Evolutionary conservation across 2,797 vertebrate species (phyloP).

Genomic region (Sternarchorhynchus goeldii): DNA sequence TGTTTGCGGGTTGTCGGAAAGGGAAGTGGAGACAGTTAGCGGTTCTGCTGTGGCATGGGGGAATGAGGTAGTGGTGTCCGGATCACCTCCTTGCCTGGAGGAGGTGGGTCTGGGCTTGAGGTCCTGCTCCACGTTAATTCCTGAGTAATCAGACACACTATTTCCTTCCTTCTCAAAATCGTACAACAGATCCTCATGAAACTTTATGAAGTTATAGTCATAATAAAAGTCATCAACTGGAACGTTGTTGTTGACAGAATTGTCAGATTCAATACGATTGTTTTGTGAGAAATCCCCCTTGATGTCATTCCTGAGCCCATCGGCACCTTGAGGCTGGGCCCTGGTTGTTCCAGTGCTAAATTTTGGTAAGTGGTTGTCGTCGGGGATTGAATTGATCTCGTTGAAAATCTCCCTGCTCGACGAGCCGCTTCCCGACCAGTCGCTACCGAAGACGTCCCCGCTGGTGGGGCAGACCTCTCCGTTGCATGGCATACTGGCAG

Average conservation of each 20-base stretch:
- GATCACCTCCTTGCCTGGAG: constrained; percentile 48
- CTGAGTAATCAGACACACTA: constrained; percentile 50
- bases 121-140: constrained; percentile 41
- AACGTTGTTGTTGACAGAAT: constrained; percentile 64
- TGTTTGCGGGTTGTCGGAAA: constrained; percentile 16
- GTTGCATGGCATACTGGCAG: constrained; percentile 61
- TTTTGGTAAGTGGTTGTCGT: constrained; percentile 58
- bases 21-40: constrained; percentile 21
- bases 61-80: constrained; percentile 53
- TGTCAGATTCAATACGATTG: constrained; percentile 69
- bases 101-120: constrained; percentile 34
- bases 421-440: constrained; percentile 90
- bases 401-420: constrained; percentile 84
- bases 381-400: constrained; percentile 79
- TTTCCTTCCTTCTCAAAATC: constrained; percentile 67
- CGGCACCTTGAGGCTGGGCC: constrained; percentile 61
- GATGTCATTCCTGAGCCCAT: constrained; percentile 64
- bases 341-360: constrained; percentile 43
- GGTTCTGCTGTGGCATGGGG: constrained; percentile 26
- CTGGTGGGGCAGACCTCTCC: constrained; percentile 68
- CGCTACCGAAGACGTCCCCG: constrained; percentile 62
- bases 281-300: constrained; percentile 75
- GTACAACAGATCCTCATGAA: constrained; percentile 89
- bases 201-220: constrained; percentile 97
- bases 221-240: constrained; percentile 96